These are phyloP conservation scores for Psilanteris sp. DNA, from an alignment of 1,140 invertebrate genomes.

Conservation along the genomic window DNA sequence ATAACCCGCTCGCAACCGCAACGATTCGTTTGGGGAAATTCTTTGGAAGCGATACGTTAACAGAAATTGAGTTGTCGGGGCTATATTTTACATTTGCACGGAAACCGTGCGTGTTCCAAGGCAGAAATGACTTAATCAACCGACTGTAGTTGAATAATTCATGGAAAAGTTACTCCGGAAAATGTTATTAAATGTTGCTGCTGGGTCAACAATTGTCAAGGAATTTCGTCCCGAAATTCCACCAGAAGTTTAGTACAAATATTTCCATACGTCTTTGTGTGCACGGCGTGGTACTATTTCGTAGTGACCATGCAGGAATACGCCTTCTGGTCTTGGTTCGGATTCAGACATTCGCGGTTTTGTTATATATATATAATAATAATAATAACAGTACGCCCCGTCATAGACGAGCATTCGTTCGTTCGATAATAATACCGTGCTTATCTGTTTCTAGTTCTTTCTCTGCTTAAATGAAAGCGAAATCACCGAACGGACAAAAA, in stretches of 20 bases:
- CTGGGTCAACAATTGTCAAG: conserved; percentile 39
- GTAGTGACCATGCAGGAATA: conserved; percentile 30
- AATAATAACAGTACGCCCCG: background rate
- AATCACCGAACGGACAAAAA: conserved; percentile 48
- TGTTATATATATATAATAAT: too few relatives aligned
- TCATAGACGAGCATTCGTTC: background rate
- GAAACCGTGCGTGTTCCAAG: background rate
- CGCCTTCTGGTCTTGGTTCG: conserved; percentile 1
- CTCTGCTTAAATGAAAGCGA: conserved; percentile 42
- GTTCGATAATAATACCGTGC: background rate
- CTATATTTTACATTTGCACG: too few relatives aligned
- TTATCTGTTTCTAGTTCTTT: conserved; percentile 11
- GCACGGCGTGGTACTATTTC: background rate
- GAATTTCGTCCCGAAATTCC: conserved; percentile 30
- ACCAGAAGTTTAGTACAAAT: conserved; percentile 10
- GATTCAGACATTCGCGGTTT: conserved; percentile 8
- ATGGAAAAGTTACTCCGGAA: conserved; percentile 37
- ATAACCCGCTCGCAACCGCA: too few relatives aligned
- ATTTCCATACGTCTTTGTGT: conserved; percentile 19
- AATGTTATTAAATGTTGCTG: conserved; percentile 57
- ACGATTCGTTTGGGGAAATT: too few relatives aligned
- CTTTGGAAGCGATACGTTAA: too few relatives aligned
- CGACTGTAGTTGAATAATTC: conserved; percentile 44
- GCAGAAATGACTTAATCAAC: conserved; percentile 37
- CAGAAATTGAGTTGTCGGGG: too few relatives aligned